Base-by-base conservation (phyloP, 37 sponge, comb jelly and placozoan genomes). In the Spongilla lacustris region DNA sequence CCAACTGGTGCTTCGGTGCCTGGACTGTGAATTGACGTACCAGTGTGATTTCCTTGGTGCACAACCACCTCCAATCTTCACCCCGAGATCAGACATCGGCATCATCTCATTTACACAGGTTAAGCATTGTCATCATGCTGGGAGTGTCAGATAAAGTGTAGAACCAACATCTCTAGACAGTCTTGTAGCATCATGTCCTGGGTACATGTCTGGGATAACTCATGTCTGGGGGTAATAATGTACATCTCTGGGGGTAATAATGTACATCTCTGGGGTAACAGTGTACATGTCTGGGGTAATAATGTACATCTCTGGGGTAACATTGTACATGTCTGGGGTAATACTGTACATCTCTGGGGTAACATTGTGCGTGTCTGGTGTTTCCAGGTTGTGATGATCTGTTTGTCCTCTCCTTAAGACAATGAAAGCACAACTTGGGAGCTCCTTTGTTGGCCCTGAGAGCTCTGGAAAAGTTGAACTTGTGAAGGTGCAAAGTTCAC, bases 11-110 rank as follows among this genome's bases (percentile, higher is more conserved):
- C 46, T 89, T 17, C 79, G 49, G 24, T 88, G 89, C 46, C 76
- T 94, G 71, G 92, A 91, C 31, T 38, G 37, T 25, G 23, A 72
- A 68, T 21, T 94, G 30, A 67, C 69, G 81, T 94, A 94, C 73
- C 83, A 80, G 36, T 90, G 36, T 76, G 95, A 94, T 79, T 91
- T 76, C 76, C 73, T 81, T 10, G 95, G 92, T 0, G 88, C 89
- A 41, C 36, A 73, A 9, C 1, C 79, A 33, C 74, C 77, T n/a
- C 92, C 92, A n/a, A 37, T 85, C 37, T 86, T 94, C 68, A 85
- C 92, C 8, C 79, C 89, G 17, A 37, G 89, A 17, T 38, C 84
- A 25, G 71, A 81, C 81, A 87, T 68, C 82, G 89, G 86, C 80
- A 85, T 86, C 26, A 77, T 92, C 0, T 74, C 93, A 9, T 58